These are phyloP conservation scores for Dolichopus griseipennis DNA, from an alignment of 2,888 invertebrate genomes.

Conservation along the genomic window DNA sequence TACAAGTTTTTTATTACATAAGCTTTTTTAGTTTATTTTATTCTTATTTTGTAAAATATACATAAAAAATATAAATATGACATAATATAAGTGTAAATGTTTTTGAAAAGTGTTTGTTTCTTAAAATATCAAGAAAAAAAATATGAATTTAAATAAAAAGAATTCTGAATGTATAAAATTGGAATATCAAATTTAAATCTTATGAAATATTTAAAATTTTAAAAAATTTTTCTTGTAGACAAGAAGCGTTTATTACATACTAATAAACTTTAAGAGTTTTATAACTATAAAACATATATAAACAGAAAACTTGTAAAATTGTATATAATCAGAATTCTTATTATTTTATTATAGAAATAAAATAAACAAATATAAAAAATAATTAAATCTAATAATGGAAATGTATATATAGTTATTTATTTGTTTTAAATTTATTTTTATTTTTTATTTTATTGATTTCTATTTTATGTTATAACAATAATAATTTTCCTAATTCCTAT, in stretches of 20 bases:
- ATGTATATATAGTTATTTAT: background rate
- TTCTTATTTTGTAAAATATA: background rate
- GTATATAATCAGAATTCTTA: too few relatives aligned
- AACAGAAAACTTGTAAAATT: too few relatives aligned
- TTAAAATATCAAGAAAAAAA: background rate
- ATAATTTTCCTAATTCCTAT: background rate
- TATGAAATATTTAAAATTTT: too few relatives aligned
- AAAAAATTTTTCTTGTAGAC: too few relatives aligned
- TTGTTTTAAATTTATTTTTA: background rate
- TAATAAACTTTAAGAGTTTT: too few relatives aligned
- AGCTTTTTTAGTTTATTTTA: constrained; percentile 6
- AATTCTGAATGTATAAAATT: background rate
- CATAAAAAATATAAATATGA: background rate
- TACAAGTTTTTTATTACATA: constrained; percentile 2
- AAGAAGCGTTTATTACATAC: too few relatives aligned
- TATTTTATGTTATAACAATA: background rate
- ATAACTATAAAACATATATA: too few relatives aligned
- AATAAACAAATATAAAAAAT: too few relatives aligned
- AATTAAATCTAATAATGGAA: too few relatives aligned
- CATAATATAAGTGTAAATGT: background rate
- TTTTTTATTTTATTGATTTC: background rate
- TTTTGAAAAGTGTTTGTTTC: background rate
- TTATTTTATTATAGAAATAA: too few relatives aligned
- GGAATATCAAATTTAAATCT: too few relatives aligned
- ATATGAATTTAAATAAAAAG: background rate